These are phyloP conservation scores for Mallateleia sp. DNA, from an alignment of 2,888 invertebrate species.

Conservation along the genomic window DNA sequence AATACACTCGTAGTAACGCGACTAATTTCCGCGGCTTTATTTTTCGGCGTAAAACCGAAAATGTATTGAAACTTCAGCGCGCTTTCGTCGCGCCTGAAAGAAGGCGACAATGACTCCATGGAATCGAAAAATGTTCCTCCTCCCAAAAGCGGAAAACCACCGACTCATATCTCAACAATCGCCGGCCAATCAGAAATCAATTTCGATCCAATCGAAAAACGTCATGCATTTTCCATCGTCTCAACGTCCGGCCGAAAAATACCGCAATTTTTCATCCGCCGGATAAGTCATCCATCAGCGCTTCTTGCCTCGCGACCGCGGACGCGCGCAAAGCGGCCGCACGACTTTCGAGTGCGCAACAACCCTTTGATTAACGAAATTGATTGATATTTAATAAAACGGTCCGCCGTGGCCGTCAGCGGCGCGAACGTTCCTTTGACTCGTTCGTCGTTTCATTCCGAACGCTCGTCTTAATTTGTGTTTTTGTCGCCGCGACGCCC, in stretches of 20 bases:
- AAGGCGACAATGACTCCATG: too few species aligned
- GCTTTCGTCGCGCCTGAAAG: too few species aligned
- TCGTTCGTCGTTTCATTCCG: conserved; percentile 11
- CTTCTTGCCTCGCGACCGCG: not conserved
- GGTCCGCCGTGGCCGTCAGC: not conserved
- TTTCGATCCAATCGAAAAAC: conserved; percentile 12
- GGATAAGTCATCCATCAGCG: conserved; percentile 8
- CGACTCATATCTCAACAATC: conserved; percentile 7
- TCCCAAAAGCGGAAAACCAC: not conserved
- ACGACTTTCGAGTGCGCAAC: not conserved
- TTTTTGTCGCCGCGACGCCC: conserved; percentile 40
- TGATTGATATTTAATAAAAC: conserved; percentile 61
- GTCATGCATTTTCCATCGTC: conserved; percentile 27
- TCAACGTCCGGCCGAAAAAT: not conserved
- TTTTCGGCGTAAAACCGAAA: too few species aligned
- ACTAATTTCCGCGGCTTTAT: too few species aligned
- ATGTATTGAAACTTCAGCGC: too few species aligned
- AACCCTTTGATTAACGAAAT: conserved; percentile 36
- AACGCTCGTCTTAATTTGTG: conserved; percentile 47
- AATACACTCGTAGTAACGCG: too few species aligned
- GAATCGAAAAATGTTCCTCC: too few species aligned
- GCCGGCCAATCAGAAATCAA: conserved; percentile 15
- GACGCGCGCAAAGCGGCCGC: conserved; percentile 3
- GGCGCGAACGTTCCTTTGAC: conserved; percentile 23
- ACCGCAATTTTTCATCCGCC: conserved; percentile 20